A percentile compares a stretch with the other conserved stretches of the same genome.
Evolutionary conservation across 1,140 invertebrate genomes (phyloP).

Genomic region (Melipona quadrifasciata): DNA sequence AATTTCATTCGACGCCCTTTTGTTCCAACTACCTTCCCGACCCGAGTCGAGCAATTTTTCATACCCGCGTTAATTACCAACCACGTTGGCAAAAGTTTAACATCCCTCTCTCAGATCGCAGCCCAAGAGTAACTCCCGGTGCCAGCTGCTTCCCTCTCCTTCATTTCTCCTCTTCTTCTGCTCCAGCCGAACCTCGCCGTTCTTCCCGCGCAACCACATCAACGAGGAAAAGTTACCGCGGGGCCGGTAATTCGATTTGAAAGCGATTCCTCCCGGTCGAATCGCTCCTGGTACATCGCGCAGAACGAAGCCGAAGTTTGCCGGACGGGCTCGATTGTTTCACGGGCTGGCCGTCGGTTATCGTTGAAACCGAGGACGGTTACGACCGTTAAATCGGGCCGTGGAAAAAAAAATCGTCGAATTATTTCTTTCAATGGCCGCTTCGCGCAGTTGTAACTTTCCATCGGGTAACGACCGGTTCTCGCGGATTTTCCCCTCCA

Average conservation of each 20-base stretch:
- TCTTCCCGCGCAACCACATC: neutral
- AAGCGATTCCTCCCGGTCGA: slow-evolving; percentile 21
- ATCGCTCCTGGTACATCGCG: neutral
- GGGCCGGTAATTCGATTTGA: slow-evolving; percentile 37
- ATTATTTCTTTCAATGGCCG: slow-evolving; percentile 16
- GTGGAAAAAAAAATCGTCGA: neutral
- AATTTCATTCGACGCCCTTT: slow-evolving; percentile 5
- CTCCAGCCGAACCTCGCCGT: neutral
- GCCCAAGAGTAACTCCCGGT: neutral
- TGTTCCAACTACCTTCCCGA: slow-evolving; percentile 4
- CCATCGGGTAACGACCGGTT: slow-evolving; percentile 2
- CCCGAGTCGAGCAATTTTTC: slow-evolving; percentile 19
- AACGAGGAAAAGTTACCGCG: slow-evolving; percentile 7
- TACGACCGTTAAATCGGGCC: slow-evolving; percentile 5
- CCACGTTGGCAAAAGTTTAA: slow-evolving; percentile 1
- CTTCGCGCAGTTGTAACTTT: slow-evolving; percentile 22
- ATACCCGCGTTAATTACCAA: slow-evolving; percentile 40
- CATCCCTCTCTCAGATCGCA: neutral
- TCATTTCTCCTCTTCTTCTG: neutral
- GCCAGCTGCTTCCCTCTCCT: slow-evolving; percentile 2
- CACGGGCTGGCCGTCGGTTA: neutral
- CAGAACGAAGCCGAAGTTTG: slow-evolving; percentile 11
- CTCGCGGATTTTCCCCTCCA: neutral
- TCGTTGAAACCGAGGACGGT: neutral
- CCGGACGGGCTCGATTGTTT: slow-evolving; percentile 17